phyloP scores from a whole-genome alignment of 2,888 invertebrate species.

The Orthosia cruda region DNA sequence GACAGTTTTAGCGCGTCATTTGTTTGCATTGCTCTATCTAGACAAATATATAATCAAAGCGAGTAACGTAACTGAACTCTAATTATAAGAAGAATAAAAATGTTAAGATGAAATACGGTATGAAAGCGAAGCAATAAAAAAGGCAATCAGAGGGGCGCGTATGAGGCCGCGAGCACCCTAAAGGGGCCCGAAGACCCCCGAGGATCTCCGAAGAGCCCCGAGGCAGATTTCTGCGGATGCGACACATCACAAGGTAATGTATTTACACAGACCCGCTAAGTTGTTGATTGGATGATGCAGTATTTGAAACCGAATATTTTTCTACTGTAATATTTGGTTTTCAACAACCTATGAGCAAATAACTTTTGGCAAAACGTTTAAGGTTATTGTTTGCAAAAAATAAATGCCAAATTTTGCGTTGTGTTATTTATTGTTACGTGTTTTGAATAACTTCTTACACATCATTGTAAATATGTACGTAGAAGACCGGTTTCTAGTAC shows the following conservation, averaged over 20 bases:
- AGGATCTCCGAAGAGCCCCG: conserved; percentile 47
- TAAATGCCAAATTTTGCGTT: too few relatives aligned
- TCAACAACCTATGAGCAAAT: conserved; percentile 30
- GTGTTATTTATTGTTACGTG: too few relatives aligned
- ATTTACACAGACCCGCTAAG: conserved; percentile 75
- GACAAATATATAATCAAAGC: too few relatives aligned
- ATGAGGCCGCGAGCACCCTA: conserved; percentile 54
- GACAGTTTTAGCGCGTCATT: too few relatives aligned
- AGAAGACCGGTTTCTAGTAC: neutral
- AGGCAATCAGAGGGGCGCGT: conserved; percentile 77
- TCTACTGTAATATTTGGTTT: conserved; percentile 50
- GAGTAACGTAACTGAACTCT: conserved; percentile 50
- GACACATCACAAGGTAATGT: conserved; percentile 76
- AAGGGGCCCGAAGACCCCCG: conserved; percentile 40
- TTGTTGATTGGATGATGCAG: conserved; percentile 78
- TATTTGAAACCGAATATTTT: conserved; percentile 69
- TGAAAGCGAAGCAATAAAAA: conserved; percentile 79
- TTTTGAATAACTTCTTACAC: too few relatives aligned
- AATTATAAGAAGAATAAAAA: conserved; percentile 64
- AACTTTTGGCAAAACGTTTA: conserved; percentile 46
- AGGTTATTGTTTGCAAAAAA: conserved; percentile 13
- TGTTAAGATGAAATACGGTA: conserved; percentile 71
- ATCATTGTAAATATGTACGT: neutral
- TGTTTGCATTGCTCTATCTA: too few relatives aligned
- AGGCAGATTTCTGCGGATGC: conserved; percentile 74